Evolutionary conservation across 2,888 invertebrate genomes (phyloP).

Genomic region (Parnassius smintheus): DNA sequence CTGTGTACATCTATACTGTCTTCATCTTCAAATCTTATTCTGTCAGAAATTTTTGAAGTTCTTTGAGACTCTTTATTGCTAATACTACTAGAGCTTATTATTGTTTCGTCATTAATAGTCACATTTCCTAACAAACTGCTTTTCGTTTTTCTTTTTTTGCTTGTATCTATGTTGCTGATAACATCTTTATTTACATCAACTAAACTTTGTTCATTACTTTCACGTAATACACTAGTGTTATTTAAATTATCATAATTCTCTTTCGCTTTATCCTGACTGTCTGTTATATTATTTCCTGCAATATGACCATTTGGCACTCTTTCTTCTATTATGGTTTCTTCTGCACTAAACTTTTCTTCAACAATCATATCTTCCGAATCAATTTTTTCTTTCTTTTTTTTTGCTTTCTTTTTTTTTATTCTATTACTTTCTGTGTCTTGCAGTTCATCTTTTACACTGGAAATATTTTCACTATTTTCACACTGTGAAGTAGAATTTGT

Average conservation of each 20-base stretch:
- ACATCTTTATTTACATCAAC: conserved; percentile 7
- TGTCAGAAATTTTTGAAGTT: conserved; percentile 48
- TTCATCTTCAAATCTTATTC: conserved; percentile 60
- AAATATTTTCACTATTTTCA: conserved; percentile 22
- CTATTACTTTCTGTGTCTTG: conserved; percentile 40
- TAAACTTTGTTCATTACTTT: conserved; percentile 2
- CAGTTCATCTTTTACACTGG: conserved; percentile 27
- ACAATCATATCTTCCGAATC: conserved; percentile 15
- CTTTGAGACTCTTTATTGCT: conserved; percentile 21
- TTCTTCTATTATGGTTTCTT: conserved; percentile 34
- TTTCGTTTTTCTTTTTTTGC: conserved; percentile 19
- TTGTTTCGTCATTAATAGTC: conserved; percentile 3
- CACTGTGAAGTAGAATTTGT: conserved; percentile 20
- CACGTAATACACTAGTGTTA: background rate
- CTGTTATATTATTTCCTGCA: conserved; percentile 5
- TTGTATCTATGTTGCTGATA: conserved; percentile 8
- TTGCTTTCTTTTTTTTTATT: conserved; percentile 33
- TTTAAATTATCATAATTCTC: background rate
- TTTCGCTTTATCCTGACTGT: conserved; percentile 1
- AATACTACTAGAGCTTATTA: conserved; percentile 7
- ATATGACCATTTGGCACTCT: conserved; percentile 21
- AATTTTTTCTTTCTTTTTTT: conserved; percentile 26
- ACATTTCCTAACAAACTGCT: background rate
- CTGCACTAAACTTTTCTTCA: conserved; percentile 35
- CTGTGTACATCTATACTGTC: conserved; percentile 35